These are phyloP conservation scores for Troides aeacus DNA, from an alignment of 2,888 invertebrate species.

Conservation along the genomic window DNA sequence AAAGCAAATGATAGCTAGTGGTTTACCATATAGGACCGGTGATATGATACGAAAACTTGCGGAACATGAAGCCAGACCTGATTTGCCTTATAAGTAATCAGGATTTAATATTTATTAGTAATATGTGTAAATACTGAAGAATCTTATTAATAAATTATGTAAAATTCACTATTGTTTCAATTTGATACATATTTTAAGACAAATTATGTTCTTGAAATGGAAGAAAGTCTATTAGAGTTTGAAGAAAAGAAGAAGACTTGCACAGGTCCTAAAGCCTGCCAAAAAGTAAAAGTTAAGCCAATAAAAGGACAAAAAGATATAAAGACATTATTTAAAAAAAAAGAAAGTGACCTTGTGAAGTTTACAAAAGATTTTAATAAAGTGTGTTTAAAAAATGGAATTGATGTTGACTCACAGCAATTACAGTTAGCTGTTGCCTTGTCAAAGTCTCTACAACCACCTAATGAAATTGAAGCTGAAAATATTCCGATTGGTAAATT, in stretches of 20 bases:
- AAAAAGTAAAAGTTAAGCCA: slow-evolving; percentile 25
- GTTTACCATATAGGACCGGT: slow-evolving; percentile 50
- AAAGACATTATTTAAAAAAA: slow-evolving; percentile 54
- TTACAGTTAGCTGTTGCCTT: slow-evolving; percentile 84
- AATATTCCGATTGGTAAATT: slow-evolving; percentile 34
- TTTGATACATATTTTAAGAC: slow-evolving; percentile 45
- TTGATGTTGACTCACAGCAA: slow-evolving; percentile 82
- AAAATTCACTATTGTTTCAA: slow-evolving; percentile 49
- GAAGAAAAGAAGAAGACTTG: slow-evolving; percentile 54
- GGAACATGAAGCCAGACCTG: slow-evolving; percentile 49
- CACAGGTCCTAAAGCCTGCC: slow-evolving; percentile 49
- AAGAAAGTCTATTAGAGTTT: slow-evolving; percentile 68
- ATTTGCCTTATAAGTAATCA: slow-evolving; percentile 52
- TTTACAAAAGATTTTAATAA: slow-evolving; percentile 67
- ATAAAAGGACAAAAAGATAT: slow-evolving; percentile 65
- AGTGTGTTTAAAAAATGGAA: slow-evolving; percentile 64
- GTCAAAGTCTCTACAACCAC: slow-evolving; percentile 73
- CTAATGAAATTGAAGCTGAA: slow-evolving; percentile 28
- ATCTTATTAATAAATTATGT: slow-evolving; percentile 23
- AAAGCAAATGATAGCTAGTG: slow-evolving; percentile 60
- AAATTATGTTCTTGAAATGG: slow-evolving; percentile 49
- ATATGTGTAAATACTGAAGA: slow-evolving; percentile 16
- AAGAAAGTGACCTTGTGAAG: slow-evolving; percentile 59
- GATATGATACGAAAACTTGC: slow-evolving; percentile 48
- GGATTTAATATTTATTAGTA: slow-evolving; percentile 19